These are phyloP conservation scores for Antitype chi DNA, from an alignment of 2,888 invertebrate genomes.

Conservation along the genomic window DNA sequence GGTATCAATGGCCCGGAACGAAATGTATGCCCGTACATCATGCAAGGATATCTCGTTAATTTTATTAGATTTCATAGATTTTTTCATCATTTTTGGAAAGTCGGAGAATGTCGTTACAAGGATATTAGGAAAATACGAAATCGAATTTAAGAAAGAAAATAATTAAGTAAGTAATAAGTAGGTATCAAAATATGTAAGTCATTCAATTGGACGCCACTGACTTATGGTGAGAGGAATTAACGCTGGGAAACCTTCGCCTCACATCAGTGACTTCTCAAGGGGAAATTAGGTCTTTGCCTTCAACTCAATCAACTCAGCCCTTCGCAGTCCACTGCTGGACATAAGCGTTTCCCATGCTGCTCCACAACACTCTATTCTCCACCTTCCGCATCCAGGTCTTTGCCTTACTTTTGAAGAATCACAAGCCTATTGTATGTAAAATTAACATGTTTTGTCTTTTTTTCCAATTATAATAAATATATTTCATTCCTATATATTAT, in stretches of 20 bases:
- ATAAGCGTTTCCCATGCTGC: too few species aligned
- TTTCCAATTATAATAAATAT: not conserved
- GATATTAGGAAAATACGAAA: not conserved
- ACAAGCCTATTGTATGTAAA: not conserved
- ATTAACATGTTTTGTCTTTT: not conserved
- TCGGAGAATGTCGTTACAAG: not conserved
- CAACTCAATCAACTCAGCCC: too few species aligned
- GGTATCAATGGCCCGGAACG: slow-evolving; percentile 76
- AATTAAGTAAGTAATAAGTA: not conserved
- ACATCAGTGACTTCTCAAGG: not conserved
- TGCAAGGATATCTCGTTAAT: slow-evolving; percentile 34
- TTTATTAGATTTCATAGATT: slow-evolving; percentile 28
- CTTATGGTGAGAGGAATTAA: not conserved
- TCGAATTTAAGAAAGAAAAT: not conserved
- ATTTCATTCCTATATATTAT: too few species aligned
- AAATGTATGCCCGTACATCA: slow-evolving; percentile 53
- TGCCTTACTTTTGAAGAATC: not conserved
- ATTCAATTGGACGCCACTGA: not conserved
- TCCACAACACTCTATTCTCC: too few species aligned
- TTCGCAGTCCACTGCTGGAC: too few species aligned
- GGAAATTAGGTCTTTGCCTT: not conserved
- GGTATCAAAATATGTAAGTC: not conserved
- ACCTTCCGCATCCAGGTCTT: not conserved
- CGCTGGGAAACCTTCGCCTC: not conserved
- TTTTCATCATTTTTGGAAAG: not conserved